Evolutionary conservation across 2,888 invertebrate species (phyloP).

Genomic region (Eubasilissa splendida): DNA sequence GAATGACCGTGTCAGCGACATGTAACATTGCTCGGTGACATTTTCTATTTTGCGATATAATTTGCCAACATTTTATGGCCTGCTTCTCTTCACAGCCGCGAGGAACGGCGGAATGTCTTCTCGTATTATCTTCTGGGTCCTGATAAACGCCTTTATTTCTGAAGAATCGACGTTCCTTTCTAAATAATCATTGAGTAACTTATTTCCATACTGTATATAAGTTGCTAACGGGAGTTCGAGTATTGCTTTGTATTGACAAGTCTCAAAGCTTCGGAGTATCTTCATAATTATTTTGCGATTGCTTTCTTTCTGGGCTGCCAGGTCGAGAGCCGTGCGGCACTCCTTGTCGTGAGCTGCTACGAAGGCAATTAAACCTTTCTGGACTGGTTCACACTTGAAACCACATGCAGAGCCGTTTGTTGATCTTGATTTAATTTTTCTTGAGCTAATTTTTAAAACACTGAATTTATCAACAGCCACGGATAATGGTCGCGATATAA

Average conservation of each 20-base stretch:
- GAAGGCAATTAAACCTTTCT: not conserved
- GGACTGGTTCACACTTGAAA: not conserved
- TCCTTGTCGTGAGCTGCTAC: not conserved
- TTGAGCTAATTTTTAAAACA: not conserved
- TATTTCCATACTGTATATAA: not conserved
- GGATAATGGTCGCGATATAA: not conserved
- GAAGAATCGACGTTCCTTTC: too few relatives aligned
- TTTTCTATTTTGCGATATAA: too few relatives aligned
- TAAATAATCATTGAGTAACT: too few relatives aligned
- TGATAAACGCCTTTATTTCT: too few relatives aligned
- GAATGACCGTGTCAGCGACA: too few relatives aligned
- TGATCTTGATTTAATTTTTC: not conserved
- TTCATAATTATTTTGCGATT: not conserved
- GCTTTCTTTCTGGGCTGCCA: not conserved
- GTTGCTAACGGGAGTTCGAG: not conserved
- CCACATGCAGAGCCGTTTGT: not conserved
- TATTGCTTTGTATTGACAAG: not conserved
- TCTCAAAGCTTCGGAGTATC: not conserved
- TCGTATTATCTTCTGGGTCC: too few relatives aligned
- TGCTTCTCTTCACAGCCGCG: too few relatives aligned
- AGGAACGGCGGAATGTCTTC: too few relatives aligned
- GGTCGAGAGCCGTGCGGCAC: not conserved
- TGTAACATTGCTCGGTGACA: too few relatives aligned
- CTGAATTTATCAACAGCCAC: too few relatives aligned
- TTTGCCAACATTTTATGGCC: too few relatives aligned